A percentile compares a stretch with the other conserved stretches of the same genome.
phyloP scores from a whole-genome alignment of 2,113 vertebrate species.

The Nesogale talazaci region DNA sequence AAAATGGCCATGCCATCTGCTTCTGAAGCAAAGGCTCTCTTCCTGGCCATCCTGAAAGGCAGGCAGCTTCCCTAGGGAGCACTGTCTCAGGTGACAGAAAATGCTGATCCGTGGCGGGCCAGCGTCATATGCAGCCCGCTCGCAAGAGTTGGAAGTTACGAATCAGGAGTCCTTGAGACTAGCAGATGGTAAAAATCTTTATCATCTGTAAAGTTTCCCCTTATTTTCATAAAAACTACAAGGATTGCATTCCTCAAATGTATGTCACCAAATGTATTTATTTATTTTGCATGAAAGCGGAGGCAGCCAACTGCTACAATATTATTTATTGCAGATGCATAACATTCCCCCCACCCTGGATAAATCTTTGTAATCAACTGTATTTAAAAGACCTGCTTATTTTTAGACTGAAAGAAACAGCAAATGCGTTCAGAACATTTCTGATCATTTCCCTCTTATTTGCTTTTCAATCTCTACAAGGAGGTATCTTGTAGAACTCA shows the following conservation, averaged over 20 bases:
- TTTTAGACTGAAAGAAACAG: constrained; percentile 66
- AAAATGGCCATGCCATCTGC: neutral
- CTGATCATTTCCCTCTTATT: neutral
- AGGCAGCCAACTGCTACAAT: constrained; percentile 73
- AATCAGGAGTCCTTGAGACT: constrained; percentile 69
- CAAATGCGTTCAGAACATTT: constrained; percentile 29
- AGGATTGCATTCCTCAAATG: constrained; percentile 71
- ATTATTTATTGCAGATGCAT: constrained; percentile 79
- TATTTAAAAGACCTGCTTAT: constrained; percentile 56
- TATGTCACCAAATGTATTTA: constrained; percentile 83
- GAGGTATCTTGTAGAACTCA: neutral
- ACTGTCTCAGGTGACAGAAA: neutral
- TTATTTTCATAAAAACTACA: constrained; percentile 80
- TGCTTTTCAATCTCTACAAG: constrained; percentile 62
- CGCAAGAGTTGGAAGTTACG: constrained; percentile 29
- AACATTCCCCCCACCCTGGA: constrained; percentile 78
- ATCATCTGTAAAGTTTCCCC: constrained; percentile 74
- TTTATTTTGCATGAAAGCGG: constrained; percentile 81
- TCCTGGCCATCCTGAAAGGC: neutral
- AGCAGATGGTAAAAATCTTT: constrained; percentile 77
- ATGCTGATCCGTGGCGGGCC: constrained; percentile 35
- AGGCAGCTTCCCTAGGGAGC: neutral
- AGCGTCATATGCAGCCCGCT: constrained; percentile 42
- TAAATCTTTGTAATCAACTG: constrained; percentile 73
- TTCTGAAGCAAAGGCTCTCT: constrained; percentile 44